Percentiles rank a stretch among this genome's conserved stretches.
These are phyloP conservation scores for Habrosyne pyritoides DNA, from an alignment of 2,888 invertebrate species.

Conservation along the genomic window DNA sequence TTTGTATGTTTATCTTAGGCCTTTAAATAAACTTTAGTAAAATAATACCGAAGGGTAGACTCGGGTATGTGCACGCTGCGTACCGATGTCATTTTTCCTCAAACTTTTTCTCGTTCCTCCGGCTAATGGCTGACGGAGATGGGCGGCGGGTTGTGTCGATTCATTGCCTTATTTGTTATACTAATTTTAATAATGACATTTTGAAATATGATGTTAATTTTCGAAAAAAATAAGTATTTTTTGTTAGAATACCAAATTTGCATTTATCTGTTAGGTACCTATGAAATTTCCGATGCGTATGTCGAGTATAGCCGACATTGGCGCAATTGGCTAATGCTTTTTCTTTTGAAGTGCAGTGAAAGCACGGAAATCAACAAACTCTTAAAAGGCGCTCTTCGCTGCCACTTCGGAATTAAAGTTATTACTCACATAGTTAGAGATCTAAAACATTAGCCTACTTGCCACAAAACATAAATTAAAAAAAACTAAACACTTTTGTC, in stretches of 20 bases:
- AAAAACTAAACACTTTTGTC: neutral
- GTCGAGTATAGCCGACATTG: no score
- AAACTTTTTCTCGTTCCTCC: slow-evolving; percentile 48
- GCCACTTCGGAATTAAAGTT: no score
- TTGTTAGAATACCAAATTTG: neutral
- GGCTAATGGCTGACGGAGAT: slow-evolving; percentile 60
- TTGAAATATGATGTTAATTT: slow-evolving; percentile 6
- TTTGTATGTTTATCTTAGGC: no score
- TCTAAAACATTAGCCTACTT: no score
- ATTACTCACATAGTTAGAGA: no score
- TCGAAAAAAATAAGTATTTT: neutral
- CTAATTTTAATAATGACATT: slow-evolving; percentile 8
- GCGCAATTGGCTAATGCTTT: no score
- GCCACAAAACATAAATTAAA: no score
- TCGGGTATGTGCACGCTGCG: slow-evolving; percentile 39
- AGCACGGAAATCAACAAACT: no score
- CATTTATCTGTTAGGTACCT: no score
- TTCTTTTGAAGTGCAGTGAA: no score
- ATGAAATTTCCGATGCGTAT: no score
- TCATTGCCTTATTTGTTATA: slow-evolving; percentile 49
- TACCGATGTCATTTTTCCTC: slow-evolving; percentile 52
- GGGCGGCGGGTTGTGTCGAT: slow-evolving; percentile 55
- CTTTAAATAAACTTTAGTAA: slow-evolving; percentile 4
- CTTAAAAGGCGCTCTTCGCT: no score
- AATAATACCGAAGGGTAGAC: neutral